Base-by-base conservation (phyloP, 2,113 vertebrate species). In the Alligator mississippiensis region DNA sequence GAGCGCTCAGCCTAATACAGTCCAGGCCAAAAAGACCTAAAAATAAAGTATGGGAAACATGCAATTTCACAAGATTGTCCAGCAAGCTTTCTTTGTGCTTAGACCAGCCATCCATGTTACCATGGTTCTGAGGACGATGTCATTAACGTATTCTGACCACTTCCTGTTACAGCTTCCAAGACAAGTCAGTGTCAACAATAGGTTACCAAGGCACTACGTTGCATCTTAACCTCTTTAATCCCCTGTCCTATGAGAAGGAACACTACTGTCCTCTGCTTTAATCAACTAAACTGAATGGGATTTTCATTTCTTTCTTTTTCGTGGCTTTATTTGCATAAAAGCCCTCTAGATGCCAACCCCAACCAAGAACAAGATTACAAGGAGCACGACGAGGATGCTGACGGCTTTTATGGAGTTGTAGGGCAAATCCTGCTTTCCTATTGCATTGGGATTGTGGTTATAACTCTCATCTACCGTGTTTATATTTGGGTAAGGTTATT, bases 401-500 rank as follows among this genome's bases (percentile, higher is more conserved):
- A 97, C 58, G 95, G 92, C 8, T 88, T 89, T 58, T 92, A 57
- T 25, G 89, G 84, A 70, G 6, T 61, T 6, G 55, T 91, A 79
- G 93, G 92, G 34, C 89, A 61, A 59, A 96, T 97, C 30, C 78
- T 90, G 47, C 82, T 96, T 76, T 94, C 91, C 84, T 97, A 84
- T 68, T 96, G 93, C 2, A 2, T 85, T 88, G 60, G 38, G 28
- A 27, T 96, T 81, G 82, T 90, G 64, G 6, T 93, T 61, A 27
- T 95, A 80, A 84, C 87, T 82, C 19, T 95, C 66, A 15, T 96
- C 58, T 94, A 95, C 84, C 75, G 80, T 13, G 84, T 61, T 85
- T 87, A 63, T 38, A 4, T 85, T 77, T 25, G 18, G 76, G 95
- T 91, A 94, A 92, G 94, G 21, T 7, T 84, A 59, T 12, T 7